Base-by-base conservation (phyloP, 2,888 invertebrate genomes). In the Leptopilina myrica region DNA sequence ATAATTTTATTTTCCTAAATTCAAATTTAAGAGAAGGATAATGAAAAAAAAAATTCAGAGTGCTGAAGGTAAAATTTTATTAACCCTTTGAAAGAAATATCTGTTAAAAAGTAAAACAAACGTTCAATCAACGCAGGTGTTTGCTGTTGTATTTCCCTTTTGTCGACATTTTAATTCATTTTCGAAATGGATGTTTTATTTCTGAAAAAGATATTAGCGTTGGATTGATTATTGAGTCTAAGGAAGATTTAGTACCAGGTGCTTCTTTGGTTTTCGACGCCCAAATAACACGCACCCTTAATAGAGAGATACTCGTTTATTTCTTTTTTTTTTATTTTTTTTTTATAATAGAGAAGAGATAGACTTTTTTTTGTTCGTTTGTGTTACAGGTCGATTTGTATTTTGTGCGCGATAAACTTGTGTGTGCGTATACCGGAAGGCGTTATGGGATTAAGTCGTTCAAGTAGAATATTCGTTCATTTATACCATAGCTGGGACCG, bases 221-320 rank as follows among this genome's bases (percentile, higher is more conserved):
- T 9, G 56, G n/a, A 56, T 67, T 49, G 49, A 78, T 79, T 79
- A 82, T 76, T 75, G 79, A 80, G 80, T 79, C 79, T 82, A 84
- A 84, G 78, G 80, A 81, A 83, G 79, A 83, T 84, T 81, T 82
- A 84, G 73, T 80, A 81, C 81, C 80, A 79, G 82, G 82, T 81
- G 84, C 14, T 69, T 73, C 14, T 20, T 5, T 1, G 14, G 12
- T 43, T 14, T 26, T 49, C 53, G 12, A 49, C 49, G 49, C 14
- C 56, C 53, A 73, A 53, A 33, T 33, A 33, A 26, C 49, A 49
- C 49, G 26, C n/a, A 8, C n/a, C n/a, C 14, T 56, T 73, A 73
- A 73, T 56, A n/a, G 26, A 73, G 56, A 56, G 26, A 33, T 20
- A 20, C 8, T 12, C 49, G 8, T 69, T 14, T 5, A 26, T 69